Evolutionary conservation across 2,113 vertebrate genomes (phyloP).

Genomic region (Gymnogyps californianus): DNA sequence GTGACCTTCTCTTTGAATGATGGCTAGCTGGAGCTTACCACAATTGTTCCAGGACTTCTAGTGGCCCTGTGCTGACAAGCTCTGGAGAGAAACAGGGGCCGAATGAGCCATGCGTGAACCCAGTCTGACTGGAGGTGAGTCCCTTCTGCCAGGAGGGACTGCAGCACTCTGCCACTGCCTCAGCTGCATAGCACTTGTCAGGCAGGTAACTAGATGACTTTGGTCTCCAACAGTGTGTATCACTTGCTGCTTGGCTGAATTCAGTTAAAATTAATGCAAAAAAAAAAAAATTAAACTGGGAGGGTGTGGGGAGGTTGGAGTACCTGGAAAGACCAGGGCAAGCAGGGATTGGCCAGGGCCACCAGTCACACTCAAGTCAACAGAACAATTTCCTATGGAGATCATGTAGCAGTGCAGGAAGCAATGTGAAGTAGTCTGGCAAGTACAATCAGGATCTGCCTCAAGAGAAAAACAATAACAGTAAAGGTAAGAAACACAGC

Average conservation of each 20-base stretch:
- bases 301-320: accelerated
- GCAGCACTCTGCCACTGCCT: not conserved
- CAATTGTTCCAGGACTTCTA: not conserved
- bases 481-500: not conserved
- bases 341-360: not conserved
- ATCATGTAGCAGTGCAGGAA: not conserved
- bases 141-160: not conserved
- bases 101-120: not conserved
- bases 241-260: not conserved
- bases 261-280: not conserved
- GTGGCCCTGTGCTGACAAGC: not conserved
- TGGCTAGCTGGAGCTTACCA: not conserved
- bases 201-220: not conserved
- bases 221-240: not conserved
- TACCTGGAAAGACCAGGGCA: not conserved
- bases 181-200: not conserved
- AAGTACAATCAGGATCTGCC: not conserved
- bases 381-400: not conserved
- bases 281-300: not conserved
- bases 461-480: not conserved
- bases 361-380: not conserved
- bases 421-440: not conserved
- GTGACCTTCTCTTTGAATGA: not conserved
- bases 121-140: not conserved
- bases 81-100: not conserved